Evolutionary conservation across 2,797 vertebrate species (phyloP).

Genomic region (Sciurus vulgaris): DNA sequence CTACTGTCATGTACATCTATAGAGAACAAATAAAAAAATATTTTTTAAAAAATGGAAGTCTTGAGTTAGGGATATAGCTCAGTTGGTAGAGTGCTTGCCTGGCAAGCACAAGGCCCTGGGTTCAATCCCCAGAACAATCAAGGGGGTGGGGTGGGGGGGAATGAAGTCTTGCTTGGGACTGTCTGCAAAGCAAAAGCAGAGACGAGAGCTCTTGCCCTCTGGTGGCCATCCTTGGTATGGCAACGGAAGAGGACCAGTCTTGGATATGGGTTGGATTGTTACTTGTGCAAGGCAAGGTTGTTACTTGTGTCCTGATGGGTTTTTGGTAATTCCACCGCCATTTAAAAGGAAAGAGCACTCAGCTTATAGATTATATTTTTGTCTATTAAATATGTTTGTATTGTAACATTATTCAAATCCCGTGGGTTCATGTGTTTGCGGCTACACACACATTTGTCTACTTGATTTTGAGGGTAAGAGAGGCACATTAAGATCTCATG

Average conservation of each 20-base stretch:
- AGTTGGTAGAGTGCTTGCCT: too few species aligned
- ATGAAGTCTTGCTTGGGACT: not conserved
- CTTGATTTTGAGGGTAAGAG: not conserved
- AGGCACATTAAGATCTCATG: not conserved
- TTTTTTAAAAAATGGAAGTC: too few species aligned
- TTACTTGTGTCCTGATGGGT: not conserved
- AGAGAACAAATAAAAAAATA: too few species aligned
- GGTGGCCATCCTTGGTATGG: slow-evolving; percentile 41
- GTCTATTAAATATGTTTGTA: not conserved
- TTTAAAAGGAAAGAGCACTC: not conserved
- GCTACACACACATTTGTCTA: not conserved
- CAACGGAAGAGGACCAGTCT: not conserved
- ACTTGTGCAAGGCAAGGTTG: not conserved
- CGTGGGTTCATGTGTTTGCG: too few species aligned
- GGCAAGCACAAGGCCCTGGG: too few species aligned
- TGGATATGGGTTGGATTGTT: fast-evolving
- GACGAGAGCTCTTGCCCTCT: slow-evolving; percentile 21
- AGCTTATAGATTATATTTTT: not conserved
- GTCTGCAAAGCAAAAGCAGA: not conserved
- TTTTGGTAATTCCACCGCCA: not conserved
- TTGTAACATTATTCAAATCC: not conserved
- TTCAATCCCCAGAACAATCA: too few species aligned
- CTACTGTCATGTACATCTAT: too few species aligned
- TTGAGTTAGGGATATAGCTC: too few species aligned
- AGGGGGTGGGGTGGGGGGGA: too few species aligned